Conservation (phyloP, 1,140 invertebrate species). For the Brachionus asplanchnoidis region DNA sequence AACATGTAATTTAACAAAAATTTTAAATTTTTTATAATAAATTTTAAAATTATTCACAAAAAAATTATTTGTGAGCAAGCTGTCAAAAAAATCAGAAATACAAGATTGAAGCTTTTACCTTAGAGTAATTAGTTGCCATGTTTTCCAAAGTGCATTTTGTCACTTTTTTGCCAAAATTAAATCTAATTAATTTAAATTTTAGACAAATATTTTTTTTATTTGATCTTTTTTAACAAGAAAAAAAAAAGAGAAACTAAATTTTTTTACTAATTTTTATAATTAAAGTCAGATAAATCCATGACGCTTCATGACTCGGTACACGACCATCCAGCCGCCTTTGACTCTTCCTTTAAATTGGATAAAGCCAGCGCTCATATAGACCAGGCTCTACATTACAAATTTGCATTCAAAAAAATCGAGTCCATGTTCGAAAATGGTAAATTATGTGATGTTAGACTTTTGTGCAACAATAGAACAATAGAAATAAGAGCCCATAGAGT, state of each 20-base stretch:
- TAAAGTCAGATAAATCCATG: not conserved
- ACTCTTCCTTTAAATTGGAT: not conserved
- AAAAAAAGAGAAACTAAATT: too few relatives aligned
- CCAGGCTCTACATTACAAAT: not conserved
- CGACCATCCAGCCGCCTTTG: not conserved
- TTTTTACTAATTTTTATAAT: not conserved
- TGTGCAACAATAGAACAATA: slow-evolving; percentile 51
- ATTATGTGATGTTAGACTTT: slow-evolving; percentile 52
- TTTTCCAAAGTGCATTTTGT: not conserved
- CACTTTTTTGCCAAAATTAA: not conserved
- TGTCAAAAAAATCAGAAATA: not conserved
- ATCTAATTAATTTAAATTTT: not conserved
- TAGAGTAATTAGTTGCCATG: not conserved
- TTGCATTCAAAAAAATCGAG: slow-evolving; percentile 5
- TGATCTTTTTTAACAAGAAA: too few relatives aligned
- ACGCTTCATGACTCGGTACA: not conserved
- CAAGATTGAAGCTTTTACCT: not conserved
- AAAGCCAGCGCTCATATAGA: not conserved
- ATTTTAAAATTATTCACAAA: not conserved
- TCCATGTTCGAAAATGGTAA: not conserved
- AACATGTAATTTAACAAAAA: not conserved
- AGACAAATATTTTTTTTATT: not conserved
- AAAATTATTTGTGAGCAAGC: not conserved
- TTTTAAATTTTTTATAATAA: not conserved
- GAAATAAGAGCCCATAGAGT: slow-evolving; percentile 65